Evolutionary conservation across 2,113 vertebrate species (phyloP), one percentile per base, ranked within the genome.

Genomic region (Mastomys natalensis): DNA sequence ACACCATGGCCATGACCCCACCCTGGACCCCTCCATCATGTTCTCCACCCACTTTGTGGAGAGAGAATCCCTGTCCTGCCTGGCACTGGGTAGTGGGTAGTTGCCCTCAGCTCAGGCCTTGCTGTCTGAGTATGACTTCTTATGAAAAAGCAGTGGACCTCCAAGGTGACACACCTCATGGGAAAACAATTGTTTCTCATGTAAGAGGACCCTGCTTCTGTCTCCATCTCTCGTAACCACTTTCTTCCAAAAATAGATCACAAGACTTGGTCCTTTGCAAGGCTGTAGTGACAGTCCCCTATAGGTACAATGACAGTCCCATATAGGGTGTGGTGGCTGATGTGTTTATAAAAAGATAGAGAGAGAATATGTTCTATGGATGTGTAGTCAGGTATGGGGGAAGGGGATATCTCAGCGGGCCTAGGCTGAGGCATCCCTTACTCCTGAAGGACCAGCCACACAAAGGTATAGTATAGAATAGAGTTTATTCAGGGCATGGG

Each of bases 281-380:
- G 92, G 91, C 96, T 68, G 66, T 68, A 97, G 74, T 95, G 90
- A 96, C 96, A 88, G 58, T 93, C 92, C 15, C 66, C 66, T 68
- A 37, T 68, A 68, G 66, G 66, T 68, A 68, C 31, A 68, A 34
- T 68, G 13, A 68, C 66, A 34, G 31, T 34, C 64, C 29, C 64
- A 29, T 66, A 34, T 66, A 68, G 66, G 31, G 29, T 34, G 24
- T 26, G 62, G 62, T 64, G 10, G 51, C 51, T 11, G 51, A 51
- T 51, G 51, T 51, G 51, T 51, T 51, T 51, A 51, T 51, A 51
- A 51, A 51, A 51, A 51, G 51, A 51, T 51, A 51, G 51, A 51
- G 51, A 51, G 51, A 51, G 51, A 51, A 51, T 51, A 51, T 51
- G 51, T 51, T 51, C 51, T 51, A 10, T 51, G 51, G 51, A 51